Evolutionary conservation across 92 coral and sea anemone genomes (phyloP).

Genomic region (Diadumene lineata): DNA sequence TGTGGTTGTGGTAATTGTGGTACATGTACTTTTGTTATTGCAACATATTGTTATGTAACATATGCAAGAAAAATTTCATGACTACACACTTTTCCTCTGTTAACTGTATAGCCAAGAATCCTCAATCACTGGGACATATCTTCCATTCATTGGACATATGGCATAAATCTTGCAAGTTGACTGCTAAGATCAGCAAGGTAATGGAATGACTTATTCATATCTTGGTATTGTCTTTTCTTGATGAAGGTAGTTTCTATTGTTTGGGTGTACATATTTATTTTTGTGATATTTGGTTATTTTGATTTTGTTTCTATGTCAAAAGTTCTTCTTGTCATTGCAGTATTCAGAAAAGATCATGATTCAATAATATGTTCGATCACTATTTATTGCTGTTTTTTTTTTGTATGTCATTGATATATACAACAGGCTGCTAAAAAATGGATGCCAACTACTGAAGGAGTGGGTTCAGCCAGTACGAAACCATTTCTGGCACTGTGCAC

Average conservation of each 20-base stretch:
- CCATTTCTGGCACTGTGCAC: conserved; percentile 70
- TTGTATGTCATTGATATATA: no score
- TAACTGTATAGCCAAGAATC: not conserved
- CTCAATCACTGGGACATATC: conserved; percentile 10
- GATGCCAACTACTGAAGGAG: conserved; percentile 40
- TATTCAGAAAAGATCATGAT: no score
- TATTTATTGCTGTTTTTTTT: not conserved
- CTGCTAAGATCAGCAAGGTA: conserved; percentile 21
- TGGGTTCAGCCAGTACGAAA: conserved; percentile 63
- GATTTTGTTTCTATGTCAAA: no score
- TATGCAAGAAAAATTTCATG: no score
- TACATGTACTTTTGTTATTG: not conserved
- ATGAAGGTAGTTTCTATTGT: not conserved
- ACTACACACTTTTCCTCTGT: not conserved
- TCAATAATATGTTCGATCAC: not conserved
- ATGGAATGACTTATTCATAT: not conserved
- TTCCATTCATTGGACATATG: conserved; percentile 53
- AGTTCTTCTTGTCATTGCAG: no score
- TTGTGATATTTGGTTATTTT: no score
- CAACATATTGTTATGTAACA: no score
- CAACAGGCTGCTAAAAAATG: conserved; percentile 62
- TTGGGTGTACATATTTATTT: no score
- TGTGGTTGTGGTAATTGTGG: no score
- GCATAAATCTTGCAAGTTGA: conserved; percentile 37
- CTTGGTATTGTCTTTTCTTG: not conserved